Conservation (phyloP, 2,888 invertebrate species). For the Perizoma flavofasciatum region DNA sequence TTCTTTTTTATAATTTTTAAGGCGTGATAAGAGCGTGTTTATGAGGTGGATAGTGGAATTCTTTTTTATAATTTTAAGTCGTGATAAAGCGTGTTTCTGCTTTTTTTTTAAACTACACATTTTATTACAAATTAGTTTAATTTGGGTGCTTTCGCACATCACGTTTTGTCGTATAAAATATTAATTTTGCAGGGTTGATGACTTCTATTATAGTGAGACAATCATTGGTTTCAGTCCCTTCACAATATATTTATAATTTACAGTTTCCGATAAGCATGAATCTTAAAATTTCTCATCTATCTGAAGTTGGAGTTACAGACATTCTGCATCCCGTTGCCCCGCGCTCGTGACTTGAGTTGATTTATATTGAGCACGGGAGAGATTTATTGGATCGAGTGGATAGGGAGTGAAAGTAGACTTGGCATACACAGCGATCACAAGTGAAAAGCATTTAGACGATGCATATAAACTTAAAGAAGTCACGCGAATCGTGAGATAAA, state of each 20-base stretch:
- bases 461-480: conserved; percentile 42
- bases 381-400: conserved; percentile 53
- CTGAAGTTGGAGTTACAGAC: conserved; percentile 20
- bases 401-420: conserved; percentile 63
- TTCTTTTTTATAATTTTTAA: too few relatives aligned
- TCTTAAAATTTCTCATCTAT: conserved; percentile 18
- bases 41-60: too few relatives aligned
- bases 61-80: too few relatives aligned
- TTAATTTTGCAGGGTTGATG: too few relatives aligned
- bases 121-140: too few relatives aligned
- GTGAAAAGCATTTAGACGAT: conserved; percentile 52
- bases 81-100: too few relatives aligned
- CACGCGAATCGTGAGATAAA: conserved; percentile 50
- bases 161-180: too few relatives aligned
- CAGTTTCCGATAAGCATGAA: conserved; percentile 14
- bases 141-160: too few relatives aligned
- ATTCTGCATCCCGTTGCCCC: conserved; percentile 26
- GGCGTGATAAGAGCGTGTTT: too few relatives aligned
- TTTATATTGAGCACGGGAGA: conserved; percentile 48
- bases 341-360: conserved; percentile 47
- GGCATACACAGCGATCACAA: conserved; percentile 57
- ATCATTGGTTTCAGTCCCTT: too few relatives aligned
- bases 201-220: too few relatives aligned
- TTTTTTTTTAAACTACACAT: too few relatives aligned
- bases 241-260: neutral